These are phyloP conservation scores for Neolamprologus devosi DNA, from an alignment of 2,113 vertebrate genomes.

Conservation along the genomic window DNA sequence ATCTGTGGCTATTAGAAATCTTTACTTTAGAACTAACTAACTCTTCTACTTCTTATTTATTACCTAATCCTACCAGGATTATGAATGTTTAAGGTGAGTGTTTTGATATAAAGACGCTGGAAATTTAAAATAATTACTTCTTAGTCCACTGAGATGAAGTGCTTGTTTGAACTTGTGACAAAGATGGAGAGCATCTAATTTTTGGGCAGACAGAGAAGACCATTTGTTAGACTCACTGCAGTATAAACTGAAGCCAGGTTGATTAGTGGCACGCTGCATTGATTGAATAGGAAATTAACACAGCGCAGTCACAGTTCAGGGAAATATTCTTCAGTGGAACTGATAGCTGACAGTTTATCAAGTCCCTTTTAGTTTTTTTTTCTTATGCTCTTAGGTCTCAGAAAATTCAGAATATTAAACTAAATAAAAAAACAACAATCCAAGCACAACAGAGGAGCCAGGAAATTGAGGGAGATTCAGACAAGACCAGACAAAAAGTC, in stretches of 20 bases:
- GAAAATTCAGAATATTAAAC: background rate
- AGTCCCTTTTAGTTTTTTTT: background rate
- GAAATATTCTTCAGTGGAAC: background rate
- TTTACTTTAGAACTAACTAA: background rate
- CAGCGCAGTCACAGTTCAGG: background rate
- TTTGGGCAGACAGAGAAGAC: background rate
- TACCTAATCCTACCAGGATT: background rate
- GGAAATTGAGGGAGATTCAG: background rate
- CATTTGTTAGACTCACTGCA: background rate
- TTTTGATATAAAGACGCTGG: background rate
- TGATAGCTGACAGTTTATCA: background rate
- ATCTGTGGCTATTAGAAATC: background rate
- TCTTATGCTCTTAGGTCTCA: background rate
- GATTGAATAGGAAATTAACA: background rate
- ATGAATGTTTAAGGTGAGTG: background rate
- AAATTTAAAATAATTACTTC: background rate
- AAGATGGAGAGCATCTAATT: background rate
- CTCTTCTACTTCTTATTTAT: background rate
- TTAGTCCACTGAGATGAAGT: background rate
- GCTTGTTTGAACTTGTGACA: background rate
- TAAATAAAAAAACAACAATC: background rate
- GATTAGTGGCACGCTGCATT: background rate
- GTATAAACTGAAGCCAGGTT: background rate
- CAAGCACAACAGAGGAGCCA: background rate
- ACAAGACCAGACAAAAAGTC: background rate